These are phyloP conservation scores for Diachasmimorpha longicaudata DNA, from an alignment of 1,140 invertebrate genomes.

Conservation along the genomic window DNA sequence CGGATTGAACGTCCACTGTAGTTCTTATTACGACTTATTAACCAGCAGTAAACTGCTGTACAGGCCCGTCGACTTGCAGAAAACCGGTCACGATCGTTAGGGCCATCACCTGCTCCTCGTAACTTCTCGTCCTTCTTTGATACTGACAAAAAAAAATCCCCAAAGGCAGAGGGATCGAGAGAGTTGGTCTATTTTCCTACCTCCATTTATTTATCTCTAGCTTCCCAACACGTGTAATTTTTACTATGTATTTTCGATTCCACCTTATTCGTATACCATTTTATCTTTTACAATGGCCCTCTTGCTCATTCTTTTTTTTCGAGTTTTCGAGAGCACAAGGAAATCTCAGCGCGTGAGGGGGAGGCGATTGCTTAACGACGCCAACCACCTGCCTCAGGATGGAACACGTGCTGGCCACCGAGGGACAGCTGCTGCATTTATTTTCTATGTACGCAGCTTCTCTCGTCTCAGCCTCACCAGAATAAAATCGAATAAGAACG, in stretches of 20 bases:
- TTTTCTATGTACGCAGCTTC: conserved; percentile 6
- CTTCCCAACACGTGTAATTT: neutral
- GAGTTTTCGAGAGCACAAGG: conserved; percentile 12
- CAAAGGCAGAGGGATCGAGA: neutral
- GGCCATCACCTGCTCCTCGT: conserved; percentile 40
- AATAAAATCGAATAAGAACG: neutral
- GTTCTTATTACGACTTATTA: conserved; percentile 53
- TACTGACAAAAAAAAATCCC: conserved; percentile 8
- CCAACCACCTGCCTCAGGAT: conserved; percentile 52
- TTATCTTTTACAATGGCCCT: neutral
- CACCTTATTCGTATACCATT: no score
- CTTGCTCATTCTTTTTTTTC: conserved; percentile 18
- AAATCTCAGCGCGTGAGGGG: conserved; percentile 49
- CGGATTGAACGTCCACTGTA: conserved; percentile 16
- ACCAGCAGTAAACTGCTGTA: conserved; percentile 39
- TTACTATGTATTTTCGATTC: no score
- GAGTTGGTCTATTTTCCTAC: neutral
- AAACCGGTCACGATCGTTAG: conserved; percentile 42
- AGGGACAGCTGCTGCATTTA: conserved; percentile 47
- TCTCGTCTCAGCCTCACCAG: neutral
- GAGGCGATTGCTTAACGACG: conserved; percentile 53
- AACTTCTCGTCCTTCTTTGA: conserved; percentile 24
- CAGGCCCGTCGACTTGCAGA: conserved; percentile 27
- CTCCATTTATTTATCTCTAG: neutral
- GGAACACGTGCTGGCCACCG: conserved; percentile 51